phyloP scores from a whole-genome alignment of 2,888 invertebrate genomes.

The Eutolmus rufibarbis region DNA sequence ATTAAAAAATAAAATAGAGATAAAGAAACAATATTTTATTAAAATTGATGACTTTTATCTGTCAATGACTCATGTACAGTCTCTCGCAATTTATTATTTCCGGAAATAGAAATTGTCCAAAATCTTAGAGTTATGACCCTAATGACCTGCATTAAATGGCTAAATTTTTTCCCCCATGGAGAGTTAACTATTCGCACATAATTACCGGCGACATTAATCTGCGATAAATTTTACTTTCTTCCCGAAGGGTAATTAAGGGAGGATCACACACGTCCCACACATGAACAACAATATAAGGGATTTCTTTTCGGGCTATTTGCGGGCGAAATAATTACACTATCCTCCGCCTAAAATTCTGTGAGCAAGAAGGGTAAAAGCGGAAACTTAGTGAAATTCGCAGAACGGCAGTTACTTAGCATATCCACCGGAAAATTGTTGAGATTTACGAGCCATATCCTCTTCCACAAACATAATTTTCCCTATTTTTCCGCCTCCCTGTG shows the following conservation, averaged over 20 bases:
- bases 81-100: background rate
- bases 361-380: background rate
- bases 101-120: background rate
- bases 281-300: background rate
- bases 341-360: background rate
- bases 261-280: background rate
- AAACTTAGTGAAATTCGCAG: background rate
- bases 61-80: background rate
- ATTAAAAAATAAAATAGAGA: no score
- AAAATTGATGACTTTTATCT: background rate
- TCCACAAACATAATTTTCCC: slow-evolving; percentile 22
- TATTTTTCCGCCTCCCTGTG: background rate
- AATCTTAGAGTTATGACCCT: background rate
- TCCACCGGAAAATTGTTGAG: slow-evolving; percentile 25
- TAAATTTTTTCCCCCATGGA: background rate
- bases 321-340: background rate
- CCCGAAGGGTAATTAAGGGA: background rate
- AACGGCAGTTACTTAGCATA: slow-evolving; percentile 14
- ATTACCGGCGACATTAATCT: slow-evolving; percentile 21
- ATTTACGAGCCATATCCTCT: slow-evolving; percentile 15
- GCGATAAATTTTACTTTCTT: background rate
- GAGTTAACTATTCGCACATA: background rate
- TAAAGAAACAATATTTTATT: no score
- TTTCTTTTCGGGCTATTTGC: background rate
- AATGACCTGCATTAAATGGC: background rate